Evolutionary conservation across 2,797 vertebrate species (phyloP), one percentile per base, ranked within the genome.

Genomic region (Lacerta bilineata): DNA sequence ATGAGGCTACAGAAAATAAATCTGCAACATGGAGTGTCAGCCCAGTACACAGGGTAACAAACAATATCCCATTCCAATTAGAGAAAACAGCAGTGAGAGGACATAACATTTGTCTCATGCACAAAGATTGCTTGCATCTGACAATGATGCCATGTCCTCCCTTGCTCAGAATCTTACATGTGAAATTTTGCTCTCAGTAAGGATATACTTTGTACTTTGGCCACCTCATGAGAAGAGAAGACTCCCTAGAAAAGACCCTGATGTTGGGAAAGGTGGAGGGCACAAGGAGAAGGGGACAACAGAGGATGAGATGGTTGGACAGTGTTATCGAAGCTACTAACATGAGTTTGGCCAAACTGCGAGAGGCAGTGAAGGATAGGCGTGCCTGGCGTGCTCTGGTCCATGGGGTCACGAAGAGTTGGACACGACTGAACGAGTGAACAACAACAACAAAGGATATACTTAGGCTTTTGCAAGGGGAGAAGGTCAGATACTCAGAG

Each of bases 401-500:
- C 33, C 33, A 33, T 33, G 33, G 33, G 33, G 33, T 33, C 33
- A 33, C 33, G 33, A 33, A 33, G 33, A 33, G 33, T 33, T 2
- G 33, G 33, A 33, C 33, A 33, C 33, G 33, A 33, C 33, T 33
- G 33, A 33, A 33, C 33, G 33, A 33, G 1, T 33, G 33, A 33
- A 33, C 33, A 33, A 33, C 33, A 33, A 33, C 33, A 33, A 33
- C 33, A 33, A 61, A 75, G 76, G 75, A 43, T 0, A 0, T 66
- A 79, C 55, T 72, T 87, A 90, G 88, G 6, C 59, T 87, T 29
- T 89, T 89, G 79, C 85, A 0, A 36, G 95, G 93, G 94, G 93
- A 92, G 69, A 87, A 55, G 74, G 46, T 55, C 50, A 55, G 50
- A 55, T 13, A 55, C 50, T 55, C 13, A 55, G 50, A 55, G 13